These are phyloP conservation scores for Sprattus sprattus DNA, from an alignment of 2,113 vertebrate genomes.

Conservation along the genomic window DNA sequence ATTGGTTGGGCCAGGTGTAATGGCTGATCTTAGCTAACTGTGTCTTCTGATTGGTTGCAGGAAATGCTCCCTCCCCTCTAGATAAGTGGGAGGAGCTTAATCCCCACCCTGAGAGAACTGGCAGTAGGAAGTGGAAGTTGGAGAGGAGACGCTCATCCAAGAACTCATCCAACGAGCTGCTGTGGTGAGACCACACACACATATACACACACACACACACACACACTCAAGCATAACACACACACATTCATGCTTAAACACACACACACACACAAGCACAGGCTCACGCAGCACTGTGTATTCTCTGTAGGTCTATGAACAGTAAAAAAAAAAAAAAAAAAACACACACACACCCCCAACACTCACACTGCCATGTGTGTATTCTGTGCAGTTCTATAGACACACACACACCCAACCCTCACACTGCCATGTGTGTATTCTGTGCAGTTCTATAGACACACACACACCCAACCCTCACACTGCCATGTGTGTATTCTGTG, in stretches of 20 bases:
- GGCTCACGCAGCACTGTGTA: too few relatives aligned
- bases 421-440: too few relatives aligned
- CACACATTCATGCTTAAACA: too few relatives aligned
- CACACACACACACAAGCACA: too few relatives aligned
- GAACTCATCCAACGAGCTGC: constrained; percentile 86
- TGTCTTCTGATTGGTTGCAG: constrained; percentile 48
- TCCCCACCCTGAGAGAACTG: constrained; percentile 78
- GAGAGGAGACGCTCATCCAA: constrained; percentile 88
- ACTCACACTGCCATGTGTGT: background rate
- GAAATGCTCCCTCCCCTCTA: constrained; percentile 80
- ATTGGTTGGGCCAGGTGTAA: background rate
- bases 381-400: too few relatives aligned
- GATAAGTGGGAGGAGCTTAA: constrained; percentile 96
- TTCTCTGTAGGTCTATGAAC: too few relatives aligned
- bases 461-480: background rate
- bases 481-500: too few relatives aligned
- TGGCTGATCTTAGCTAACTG: background rate
- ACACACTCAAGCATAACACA: background rate
- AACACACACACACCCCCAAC: too few relatives aligned
- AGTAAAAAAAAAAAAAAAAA: too few relatives aligned
- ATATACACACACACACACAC: background rate
- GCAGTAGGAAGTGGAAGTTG: constrained; percentile 81
- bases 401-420: too few relatives aligned
- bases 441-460: too few relatives aligned
- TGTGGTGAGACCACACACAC: constrained; percentile 76